phyloP scores from a whole-genome alignment of 2,797 vertebrate genomes.

The Phoeniculus purpureus region DNA sequence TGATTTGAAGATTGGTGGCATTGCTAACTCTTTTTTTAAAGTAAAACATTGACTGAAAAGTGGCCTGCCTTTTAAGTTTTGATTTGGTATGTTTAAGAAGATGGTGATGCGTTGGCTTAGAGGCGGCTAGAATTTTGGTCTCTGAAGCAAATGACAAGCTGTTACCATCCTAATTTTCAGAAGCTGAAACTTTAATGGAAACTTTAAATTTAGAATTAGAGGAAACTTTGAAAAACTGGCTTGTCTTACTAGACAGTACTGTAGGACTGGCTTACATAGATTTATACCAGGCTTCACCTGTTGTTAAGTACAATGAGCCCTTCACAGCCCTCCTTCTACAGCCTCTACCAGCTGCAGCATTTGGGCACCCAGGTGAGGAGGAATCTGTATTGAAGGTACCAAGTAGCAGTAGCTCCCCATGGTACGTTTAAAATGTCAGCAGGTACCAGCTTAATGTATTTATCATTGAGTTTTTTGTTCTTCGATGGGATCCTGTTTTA shows the following conservation, averaged over 20 bases:
- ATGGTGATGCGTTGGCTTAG: not conserved
- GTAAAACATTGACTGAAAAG: not conserved
- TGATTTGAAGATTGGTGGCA: not conserved
- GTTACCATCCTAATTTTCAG: not conserved
- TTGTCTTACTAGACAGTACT: not conserved
- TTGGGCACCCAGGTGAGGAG: not conserved
- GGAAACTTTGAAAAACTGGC: not conserved
- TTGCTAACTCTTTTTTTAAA: not conserved
- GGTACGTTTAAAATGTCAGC: not conserved
- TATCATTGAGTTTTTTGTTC: not conserved
- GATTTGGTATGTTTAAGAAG: not conserved
- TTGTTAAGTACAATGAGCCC: not conserved
- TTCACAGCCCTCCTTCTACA: not conserved
- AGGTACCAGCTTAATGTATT: not conserved
- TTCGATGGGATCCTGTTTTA: not conserved
- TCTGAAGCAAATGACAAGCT: not conserved
- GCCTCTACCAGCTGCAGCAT: not conserved
- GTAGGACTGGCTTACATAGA: not conserved
- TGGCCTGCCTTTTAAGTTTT: not conserved
- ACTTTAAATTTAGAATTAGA: not conserved
- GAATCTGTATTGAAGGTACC: not conserved
- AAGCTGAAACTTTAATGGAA: not conserved
- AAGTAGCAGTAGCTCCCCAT: not conserved
- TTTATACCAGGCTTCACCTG: not conserved
- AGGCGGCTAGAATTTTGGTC: not conserved